Percentiles rank a stretch among this genome's conserved stretches.
These are phyloP conservation scores for Heteropelma amictum DNA, from an alignment of 2,888 invertebrate genomes.

Conservation along the genomic window DNA sequence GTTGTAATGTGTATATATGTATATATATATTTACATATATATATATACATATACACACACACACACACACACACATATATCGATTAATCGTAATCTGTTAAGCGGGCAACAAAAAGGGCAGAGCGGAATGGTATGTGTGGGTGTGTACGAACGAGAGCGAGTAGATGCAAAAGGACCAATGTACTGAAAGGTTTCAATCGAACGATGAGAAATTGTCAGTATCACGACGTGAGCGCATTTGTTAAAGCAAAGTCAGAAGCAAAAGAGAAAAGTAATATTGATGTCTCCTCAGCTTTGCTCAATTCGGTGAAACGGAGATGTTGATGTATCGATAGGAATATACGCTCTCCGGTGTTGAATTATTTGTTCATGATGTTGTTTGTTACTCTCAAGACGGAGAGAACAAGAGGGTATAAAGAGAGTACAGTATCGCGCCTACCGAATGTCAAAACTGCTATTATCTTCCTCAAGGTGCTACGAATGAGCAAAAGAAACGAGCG, in stretches of 20 bases:
- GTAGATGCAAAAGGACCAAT: slow-evolving; percentile 60
- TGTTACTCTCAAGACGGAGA: background rate
- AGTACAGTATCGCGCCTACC: background rate
- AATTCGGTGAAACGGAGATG: background rate
- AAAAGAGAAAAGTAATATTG: too few species aligned
- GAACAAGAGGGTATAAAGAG: too few species aligned
- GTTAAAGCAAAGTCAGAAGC: background rate
- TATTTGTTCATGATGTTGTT: background rate
- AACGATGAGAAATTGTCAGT: slow-evolving; percentile 7
- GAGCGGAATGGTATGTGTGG: slow-evolving; percentile 6
- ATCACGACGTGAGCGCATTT: slow-evolving; percentile 2
- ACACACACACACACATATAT: slow-evolving; percentile 16
- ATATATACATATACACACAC: slow-evolving; percentile 10
- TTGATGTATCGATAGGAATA: background rate
- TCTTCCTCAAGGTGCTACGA: slow-evolving; percentile 7
- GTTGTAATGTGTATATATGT: slow-evolving; percentile 75
- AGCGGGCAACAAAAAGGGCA: slow-evolving; percentile 62
- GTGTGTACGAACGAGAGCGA: slow-evolving; percentile 9
- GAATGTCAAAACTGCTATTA: background rate
- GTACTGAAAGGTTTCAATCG: slow-evolving; percentile 56
- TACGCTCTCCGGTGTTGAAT: background rate
- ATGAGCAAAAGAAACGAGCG: background rate
- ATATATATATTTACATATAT: slow-evolving; percentile 41
- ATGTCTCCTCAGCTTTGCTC: too few species aligned
- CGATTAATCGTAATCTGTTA: slow-evolving; percentile 66